Evolutionary conservation across 2,888 invertebrate genomes (phyloP).

Genomic region (Automeris io): DNA sequence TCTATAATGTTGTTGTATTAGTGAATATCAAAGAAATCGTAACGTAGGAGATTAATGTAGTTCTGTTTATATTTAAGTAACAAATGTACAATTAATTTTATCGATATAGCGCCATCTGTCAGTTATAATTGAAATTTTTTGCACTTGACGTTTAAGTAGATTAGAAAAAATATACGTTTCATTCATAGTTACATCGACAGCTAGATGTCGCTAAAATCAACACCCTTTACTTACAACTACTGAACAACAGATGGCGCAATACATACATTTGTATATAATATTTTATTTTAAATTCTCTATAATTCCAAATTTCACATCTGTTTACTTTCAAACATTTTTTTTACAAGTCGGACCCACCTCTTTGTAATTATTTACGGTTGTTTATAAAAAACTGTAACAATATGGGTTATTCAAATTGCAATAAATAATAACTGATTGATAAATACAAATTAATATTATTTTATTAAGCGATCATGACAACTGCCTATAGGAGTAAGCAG

Average conservation of each 20-base stretch:
- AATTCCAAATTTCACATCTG: neutral
- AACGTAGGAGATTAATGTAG: no score
- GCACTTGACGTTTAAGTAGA: neutral
- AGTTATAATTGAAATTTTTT: neutral
- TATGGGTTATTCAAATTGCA: no score
- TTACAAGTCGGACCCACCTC: neutral
- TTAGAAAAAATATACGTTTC: neutral
- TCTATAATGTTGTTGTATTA: no score
- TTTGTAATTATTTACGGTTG: neutral
- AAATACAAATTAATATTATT: no score
- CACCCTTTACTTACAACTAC: conserved; percentile 20
- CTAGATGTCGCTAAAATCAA: conserved; percentile 18
- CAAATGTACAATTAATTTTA: no score
- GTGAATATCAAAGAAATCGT: no score
- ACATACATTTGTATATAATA: neutral
- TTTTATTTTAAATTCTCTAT: neutral
- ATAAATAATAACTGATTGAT: no score
- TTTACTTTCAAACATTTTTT: neutral
- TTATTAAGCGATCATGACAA: no score
- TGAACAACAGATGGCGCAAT: conserved; percentile 30
- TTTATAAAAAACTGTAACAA: no score
- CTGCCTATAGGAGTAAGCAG: no score
- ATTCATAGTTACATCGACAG: neutral
- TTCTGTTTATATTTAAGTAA: no score
- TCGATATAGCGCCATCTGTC: neutral